Evolutionary conservation across 2,888 invertebrate species (phyloP).

Genomic region (Chironomus riparius): DNA sequence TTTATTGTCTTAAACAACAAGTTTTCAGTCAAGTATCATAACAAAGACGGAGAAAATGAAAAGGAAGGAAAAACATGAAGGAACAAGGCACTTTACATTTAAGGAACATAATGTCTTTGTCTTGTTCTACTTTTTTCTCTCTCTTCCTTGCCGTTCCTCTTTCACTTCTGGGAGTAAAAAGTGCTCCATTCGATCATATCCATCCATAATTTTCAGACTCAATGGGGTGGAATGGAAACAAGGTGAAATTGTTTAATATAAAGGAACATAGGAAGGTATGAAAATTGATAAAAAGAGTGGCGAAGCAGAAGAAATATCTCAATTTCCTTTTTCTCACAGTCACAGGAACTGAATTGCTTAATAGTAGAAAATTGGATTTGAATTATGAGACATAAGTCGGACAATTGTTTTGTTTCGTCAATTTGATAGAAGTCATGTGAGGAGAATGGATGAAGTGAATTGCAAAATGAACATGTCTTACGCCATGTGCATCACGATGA

Average conservation of each 20-base stretch:
- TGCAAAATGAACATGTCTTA: no score
- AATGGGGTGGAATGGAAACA: neutral
- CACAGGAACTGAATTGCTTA: neutral
- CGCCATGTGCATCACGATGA: neutral
- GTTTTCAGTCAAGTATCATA: neutral
- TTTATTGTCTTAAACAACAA: no score
- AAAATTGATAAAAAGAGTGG: neutral
- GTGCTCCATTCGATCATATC: neutral
- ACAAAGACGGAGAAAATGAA: neutral
- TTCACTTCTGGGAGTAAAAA: neutral
- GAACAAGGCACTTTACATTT: neutral
- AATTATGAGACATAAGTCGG: neutral
- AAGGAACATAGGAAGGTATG: neutral
- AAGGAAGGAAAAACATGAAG: neutral
- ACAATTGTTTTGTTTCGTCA: neutral
- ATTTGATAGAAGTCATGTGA: neutral
- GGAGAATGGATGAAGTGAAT: neutral
- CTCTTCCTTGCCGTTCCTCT: neutral
- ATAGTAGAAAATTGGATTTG: neutral
- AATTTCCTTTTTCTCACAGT: neutral
- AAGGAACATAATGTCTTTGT: conserved; percentile 1
- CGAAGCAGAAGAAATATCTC: neutral
- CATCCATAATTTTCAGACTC: neutral
- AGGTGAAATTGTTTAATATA: neutral
- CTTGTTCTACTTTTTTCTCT: neutral